phyloP scores from a whole-genome alignment of 2,888 invertebrate genomes.

The Caenorhabditis sp. region DNA sequence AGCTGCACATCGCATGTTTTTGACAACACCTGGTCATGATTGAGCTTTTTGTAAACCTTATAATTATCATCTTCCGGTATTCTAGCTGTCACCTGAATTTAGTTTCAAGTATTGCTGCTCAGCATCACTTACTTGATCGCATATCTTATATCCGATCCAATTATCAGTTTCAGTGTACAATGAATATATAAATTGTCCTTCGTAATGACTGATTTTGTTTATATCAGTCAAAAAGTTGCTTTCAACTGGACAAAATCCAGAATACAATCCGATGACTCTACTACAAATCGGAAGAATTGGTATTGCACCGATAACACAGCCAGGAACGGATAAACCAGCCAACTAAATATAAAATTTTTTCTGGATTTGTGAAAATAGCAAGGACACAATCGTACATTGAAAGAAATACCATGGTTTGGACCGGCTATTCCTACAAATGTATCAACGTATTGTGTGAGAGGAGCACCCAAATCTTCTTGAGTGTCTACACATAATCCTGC shows the following conservation, averaged over 20 bases:
- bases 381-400: too few relatives aligned
- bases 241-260: slow-evolving; percentile 58
- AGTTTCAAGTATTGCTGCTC: too few relatives aligned
- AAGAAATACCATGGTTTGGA: slow-evolving; percentile 76
- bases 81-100: slow-evolving; percentile 54
- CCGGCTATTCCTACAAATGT: slow-evolving; percentile 77
- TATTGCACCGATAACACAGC: slow-evolving; percentile 58
- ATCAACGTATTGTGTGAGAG: slow-evolving; percentile 72
- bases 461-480: slow-evolving; percentile 68
- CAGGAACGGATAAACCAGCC: slow-evolving; percentile 53
- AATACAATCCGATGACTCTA: slow-evolving; percentile 56
- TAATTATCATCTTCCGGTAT: slow-evolving; percentile 62
- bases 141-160: slow-evolving; percentile 60
- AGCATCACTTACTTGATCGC: slow-evolving; percentile 55
- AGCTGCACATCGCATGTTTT: slow-evolving; percentile 32
- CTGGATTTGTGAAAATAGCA: neutral
- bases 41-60: slow-evolving; percentile 24
- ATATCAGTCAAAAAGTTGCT: slow-evolving; percentile 60
- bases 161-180: slow-evolving; percentile 53
- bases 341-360: slow-evolving; percentile 16
- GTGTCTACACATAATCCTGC: slow-evolving; percentile 72
- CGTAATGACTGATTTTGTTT: slow-evolving; percentile 58
- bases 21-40: slow-evolving; percentile 31
- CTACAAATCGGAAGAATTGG: slow-evolving; percentile 61
- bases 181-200: slow-evolving; percentile 52